These are phyloP conservation scores for Hanleya hanleyi DNA, from an alignment of 2,888 invertebrate genomes.

Conservation along the genomic window DNA sequence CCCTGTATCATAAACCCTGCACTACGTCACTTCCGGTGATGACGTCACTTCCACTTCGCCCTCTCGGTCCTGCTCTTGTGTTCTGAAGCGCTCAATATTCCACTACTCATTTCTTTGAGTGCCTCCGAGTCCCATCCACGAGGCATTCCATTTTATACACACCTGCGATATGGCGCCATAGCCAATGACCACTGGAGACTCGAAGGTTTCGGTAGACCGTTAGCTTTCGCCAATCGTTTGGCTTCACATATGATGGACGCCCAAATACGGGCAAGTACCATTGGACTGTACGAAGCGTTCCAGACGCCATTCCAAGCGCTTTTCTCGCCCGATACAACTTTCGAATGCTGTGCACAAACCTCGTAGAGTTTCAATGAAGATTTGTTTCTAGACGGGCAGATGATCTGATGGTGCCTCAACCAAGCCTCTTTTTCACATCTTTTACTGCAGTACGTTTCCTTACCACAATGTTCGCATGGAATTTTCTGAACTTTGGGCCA, in stretches of 20 bases:
- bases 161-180: slow-evolving; percentile 53
- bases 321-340: slow-evolving; percentile 14
- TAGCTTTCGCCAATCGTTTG: slow-evolving; percentile 38
- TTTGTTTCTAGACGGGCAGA: slow-evolving; percentile 52
- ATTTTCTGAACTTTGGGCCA: slow-evolving; percentile 45
- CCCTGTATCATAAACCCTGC: too few relatives aligned
- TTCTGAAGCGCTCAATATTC: too few relatives aligned
- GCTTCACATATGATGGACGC: slow-evolving; percentile 51
- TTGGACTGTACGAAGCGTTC: slow-evolving; percentile 59
- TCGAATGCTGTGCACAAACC: slow-evolving; percentile 41
- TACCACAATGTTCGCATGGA: slow-evolving; percentile 44
- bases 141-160: too few relatives aligned
- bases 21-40: too few relatives aligned
- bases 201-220: slow-evolving; percentile 37
- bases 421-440: slow-evolving; percentile 52
- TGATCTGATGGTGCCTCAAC: slow-evolving; percentile 52
- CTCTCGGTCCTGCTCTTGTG: too few relatives aligned
- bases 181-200: slow-evolving; percentile 46
- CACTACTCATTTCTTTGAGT: too few relatives aligned
- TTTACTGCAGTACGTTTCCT: slow-evolving; percentile 51
- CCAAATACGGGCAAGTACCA: slow-evolving; percentile 55
- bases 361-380: slow-evolving; percentile 43
- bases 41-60: too few relatives aligned
- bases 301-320: slow-evolving; percentile 47
- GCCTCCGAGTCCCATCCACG: too few relatives aligned